Evolutionary conservation across 2,113 vertebrate genomes (phyloP).

Genomic region (Ornithorhynchus anatinus): DNA sequence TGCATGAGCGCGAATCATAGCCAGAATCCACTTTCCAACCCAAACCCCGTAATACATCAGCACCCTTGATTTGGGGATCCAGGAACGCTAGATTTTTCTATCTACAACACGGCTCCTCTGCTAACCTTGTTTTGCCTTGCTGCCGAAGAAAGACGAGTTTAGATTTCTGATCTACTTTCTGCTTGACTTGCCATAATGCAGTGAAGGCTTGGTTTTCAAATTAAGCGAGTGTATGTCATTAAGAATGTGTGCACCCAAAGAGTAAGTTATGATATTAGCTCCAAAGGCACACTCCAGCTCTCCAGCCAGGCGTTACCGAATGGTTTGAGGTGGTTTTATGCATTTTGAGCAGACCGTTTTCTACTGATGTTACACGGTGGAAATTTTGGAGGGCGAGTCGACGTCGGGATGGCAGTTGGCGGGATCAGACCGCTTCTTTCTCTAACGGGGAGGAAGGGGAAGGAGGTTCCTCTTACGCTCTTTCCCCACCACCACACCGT

Average conservation of each 20-base stretch:
- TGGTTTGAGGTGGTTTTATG: no score
- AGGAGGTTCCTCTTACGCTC: no score
- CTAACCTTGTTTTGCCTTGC: constrained; percentile 29
- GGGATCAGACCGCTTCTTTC: no score
- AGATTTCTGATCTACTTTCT: constrained; percentile 9
- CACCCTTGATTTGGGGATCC: neutral
- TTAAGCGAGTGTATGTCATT: neutral
- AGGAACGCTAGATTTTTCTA: neutral
- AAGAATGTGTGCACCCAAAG: neutral
- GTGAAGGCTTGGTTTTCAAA: neutral
- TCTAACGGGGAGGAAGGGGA: no score
- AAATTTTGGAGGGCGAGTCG: no score
- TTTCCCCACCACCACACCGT: no score
- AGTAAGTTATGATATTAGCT: no score
- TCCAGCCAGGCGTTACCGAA: no score
- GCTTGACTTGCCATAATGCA: neutral
- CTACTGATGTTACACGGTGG: no score
- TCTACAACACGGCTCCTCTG: constrained; percentile 27
- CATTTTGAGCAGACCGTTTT: no score
- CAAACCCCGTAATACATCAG: constrained; percentile 22
- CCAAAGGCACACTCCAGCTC: no score
- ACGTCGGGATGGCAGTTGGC: no score
- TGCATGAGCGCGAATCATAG: constrained; percentile 25
- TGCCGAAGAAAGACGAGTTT: constrained; percentile 10
- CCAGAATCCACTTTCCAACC: constrained; percentile 4